Percentiles rank a stretch among this genome's conserved stretches.
phyloP scores from a whole-genome alignment of 2,113 vertebrate genomes.

The Psilopogon haemacephalus region DNA sequence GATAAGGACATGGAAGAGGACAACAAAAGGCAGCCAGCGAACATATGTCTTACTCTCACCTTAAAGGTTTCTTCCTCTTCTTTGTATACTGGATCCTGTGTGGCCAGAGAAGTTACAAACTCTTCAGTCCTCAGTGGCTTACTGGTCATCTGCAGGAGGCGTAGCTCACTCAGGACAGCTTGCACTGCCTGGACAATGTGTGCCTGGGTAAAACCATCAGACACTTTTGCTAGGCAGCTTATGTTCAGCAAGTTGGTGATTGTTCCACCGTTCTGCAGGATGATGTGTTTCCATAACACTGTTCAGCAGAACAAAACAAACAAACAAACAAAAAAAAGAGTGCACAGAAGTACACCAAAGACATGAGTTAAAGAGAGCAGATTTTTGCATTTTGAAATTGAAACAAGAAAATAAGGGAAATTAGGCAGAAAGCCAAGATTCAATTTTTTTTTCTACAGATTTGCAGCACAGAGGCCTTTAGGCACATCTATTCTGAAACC shows the following conservation, averaged over 20 bases:
- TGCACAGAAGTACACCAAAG: neutral
- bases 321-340: neutral
- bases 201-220: slow-evolving; percentile 83
- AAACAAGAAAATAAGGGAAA: neutral
- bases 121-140: slow-evolving; percentile 75
- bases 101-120: slow-evolving; percentile 74
- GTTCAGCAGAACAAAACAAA: neutral
- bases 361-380: neutral
- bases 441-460: neutral
- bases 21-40: neutral
- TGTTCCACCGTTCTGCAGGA: slow-evolving; percentile 57
- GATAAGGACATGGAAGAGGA: neutral
- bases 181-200: slow-evolving; percentile 65
- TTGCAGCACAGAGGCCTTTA: neutral
- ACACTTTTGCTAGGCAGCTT: slow-evolving; percentile 80
- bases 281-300: slow-evolving; percentile 82
- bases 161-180: slow-evolving; percentile 70
- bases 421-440: neutral
- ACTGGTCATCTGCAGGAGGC: slow-evolving; percentile 67
- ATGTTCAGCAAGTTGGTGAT: slow-evolving; percentile 69
- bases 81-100: slow-evolving; percentile 78
- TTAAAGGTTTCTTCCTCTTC: slow-evolving; percentile 84
- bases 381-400: neutral
- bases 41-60: slow-evolving; percentile 58
- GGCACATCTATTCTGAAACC: neutral